Evolutionary conservation across 2,113 vertebrate species (phyloP).

Genomic region (Progne subis): DNA sequence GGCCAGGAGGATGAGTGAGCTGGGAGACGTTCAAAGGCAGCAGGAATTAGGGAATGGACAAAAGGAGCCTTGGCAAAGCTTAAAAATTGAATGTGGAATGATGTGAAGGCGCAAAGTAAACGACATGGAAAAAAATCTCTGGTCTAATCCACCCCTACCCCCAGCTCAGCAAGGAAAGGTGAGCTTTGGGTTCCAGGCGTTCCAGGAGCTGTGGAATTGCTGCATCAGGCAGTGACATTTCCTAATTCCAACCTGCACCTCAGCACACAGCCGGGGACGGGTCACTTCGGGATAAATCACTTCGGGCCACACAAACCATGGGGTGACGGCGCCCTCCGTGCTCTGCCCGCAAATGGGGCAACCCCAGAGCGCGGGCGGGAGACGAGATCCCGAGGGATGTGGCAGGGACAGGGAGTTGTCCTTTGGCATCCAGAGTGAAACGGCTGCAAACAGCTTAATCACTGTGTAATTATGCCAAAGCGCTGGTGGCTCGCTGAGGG

Average conservation of each 20-base stretch:
- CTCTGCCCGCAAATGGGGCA: background rate
- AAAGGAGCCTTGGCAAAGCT: background rate
- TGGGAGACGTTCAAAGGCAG: background rate
- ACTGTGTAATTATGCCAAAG: background rate
- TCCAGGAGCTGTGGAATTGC: background rate
- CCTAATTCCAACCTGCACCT: background rate
- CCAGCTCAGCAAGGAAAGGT: background rate
- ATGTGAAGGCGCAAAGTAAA: background rate
- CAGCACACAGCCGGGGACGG: background rate
- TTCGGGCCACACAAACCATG: rapidly evolving
- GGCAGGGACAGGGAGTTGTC: background rate
- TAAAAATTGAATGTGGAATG: background rate
- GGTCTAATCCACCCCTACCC: background rate
- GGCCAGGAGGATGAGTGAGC: rapidly evolving
- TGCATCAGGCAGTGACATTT: background rate
- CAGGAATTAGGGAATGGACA: background rate
- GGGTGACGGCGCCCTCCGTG: background rate
- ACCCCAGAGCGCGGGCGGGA: background rate
- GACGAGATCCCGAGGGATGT: background rate
- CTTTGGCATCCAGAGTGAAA: background rate
- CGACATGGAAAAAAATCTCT: background rate
- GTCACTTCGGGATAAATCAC: background rate
- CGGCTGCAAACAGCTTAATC: background rate
- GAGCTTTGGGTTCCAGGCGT: background rate
- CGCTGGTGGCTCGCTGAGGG: background rate